These are phyloP conservation scores for Heterodera filipjevi DNA, from an alignment of 2,888 invertebrate species.

Conservation along the genomic window DNA sequence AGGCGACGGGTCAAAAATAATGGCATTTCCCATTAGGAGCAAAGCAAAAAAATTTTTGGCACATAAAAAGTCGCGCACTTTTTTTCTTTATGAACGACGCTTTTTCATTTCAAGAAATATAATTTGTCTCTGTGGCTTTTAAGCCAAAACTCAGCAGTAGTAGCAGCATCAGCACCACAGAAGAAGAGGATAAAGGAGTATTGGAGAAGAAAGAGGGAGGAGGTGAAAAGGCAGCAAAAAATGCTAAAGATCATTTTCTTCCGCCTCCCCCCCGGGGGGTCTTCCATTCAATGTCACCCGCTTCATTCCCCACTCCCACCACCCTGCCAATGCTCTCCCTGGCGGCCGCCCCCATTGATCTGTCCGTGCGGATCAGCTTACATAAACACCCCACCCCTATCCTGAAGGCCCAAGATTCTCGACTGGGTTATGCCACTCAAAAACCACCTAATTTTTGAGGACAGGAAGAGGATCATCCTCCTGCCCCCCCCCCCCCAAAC, in stretches of 20 bases:
- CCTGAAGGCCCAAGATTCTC: background rate
- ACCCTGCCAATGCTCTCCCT: background rate
- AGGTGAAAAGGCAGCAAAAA: background rate
- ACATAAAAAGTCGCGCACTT: too few species aligned
- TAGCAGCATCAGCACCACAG: background rate
- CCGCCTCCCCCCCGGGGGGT: background rate
- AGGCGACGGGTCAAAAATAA: slow-evolving; percentile 9
- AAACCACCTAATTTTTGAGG: background rate
- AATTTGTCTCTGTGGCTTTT: background rate
- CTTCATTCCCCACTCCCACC: background rate
- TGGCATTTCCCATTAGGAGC: background rate
- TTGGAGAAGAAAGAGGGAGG: background rate
- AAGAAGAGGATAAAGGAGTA: background rate
- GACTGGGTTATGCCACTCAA: background rate
- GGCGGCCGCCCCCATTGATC: background rate
- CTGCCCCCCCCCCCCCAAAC: too few species aligned
- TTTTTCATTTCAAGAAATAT: background rate
- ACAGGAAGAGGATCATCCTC: too few species aligned
- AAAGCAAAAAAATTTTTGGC: background rate
- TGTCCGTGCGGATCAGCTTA: background rate
- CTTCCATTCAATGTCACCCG: background rate
- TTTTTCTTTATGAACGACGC: too few species aligned
- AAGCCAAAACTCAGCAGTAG: too few species aligned
- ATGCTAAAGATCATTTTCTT: background rate
- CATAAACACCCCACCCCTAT: background rate